Evolutionary conservation across 2,797 vertebrate species (phyloP).

Genomic region (Bradypodion pumilum): DNA sequence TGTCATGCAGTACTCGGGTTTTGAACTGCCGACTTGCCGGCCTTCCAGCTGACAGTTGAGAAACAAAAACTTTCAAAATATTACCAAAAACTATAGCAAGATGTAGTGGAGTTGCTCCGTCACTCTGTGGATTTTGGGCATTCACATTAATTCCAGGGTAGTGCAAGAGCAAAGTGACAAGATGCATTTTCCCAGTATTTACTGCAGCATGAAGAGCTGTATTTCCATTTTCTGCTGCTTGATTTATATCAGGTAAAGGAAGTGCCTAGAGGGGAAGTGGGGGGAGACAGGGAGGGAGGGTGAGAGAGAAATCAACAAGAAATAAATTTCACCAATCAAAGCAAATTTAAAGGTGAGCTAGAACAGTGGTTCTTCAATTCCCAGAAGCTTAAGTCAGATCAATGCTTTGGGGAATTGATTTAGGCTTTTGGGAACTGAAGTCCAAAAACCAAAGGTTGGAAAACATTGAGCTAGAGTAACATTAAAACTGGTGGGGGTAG

Average conservation of each 20-base stretch:
- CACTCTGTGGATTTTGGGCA: conserved; percentile 15
- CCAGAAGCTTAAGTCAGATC: no score
- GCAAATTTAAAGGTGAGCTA: background rate
- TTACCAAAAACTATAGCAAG: conserved; percentile 10
- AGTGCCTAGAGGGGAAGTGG: background rate
- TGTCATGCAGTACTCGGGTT: no score
- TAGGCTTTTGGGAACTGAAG: no score
- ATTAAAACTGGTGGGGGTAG: background rate
- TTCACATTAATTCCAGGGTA: conserved; percentile 49
- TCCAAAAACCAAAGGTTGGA: no score
- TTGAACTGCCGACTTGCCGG: no score
- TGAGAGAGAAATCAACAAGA: background rate
- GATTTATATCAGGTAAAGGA: conserved; percentile 43
- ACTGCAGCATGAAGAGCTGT: conserved; percentile 10
- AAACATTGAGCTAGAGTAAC: background rate
- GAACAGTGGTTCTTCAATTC: no score
- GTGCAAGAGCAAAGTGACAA: conserved; percentile 35
- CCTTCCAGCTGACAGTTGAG: background rate
- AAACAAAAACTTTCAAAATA: background rate
- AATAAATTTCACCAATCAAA: background rate
- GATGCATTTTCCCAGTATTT: conserved; percentile 36
- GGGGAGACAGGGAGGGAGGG: background rate
- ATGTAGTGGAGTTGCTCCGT: conserved; percentile 30
- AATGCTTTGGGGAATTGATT: no score
- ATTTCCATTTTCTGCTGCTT: conserved; percentile 39